phyloP scores from a whole-genome alignment of 2,888 invertebrate species.

The Nowickia ferox region DNA sequence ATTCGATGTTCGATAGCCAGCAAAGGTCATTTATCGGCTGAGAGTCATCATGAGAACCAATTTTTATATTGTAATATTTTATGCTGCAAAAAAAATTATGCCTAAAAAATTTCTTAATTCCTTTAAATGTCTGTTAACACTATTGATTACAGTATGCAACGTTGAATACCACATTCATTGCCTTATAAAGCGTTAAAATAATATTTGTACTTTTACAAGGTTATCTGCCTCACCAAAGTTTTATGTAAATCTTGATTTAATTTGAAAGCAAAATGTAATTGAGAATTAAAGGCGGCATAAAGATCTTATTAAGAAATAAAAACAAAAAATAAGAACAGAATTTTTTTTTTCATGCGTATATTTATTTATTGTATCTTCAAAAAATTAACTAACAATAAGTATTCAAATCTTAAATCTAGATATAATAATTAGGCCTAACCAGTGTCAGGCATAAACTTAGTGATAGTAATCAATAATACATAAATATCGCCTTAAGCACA shows the following conservation, averaged over 20 bases:
- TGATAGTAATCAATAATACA: too few species aligned
- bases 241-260: constrained; percentile 53
- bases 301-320: constrained; percentile 21
- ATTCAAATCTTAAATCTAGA: too few species aligned
- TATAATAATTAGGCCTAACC: too few species aligned
- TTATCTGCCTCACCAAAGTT: constrained; percentile 63
- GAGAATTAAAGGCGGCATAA: constrained; percentile 18
- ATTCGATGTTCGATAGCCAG: too few species aligned
- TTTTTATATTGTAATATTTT: neutral
- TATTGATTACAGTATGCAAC: neutral
- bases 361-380: too few species aligned
- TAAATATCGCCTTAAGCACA: too few species aligned
- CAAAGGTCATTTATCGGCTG: too few species aligned
- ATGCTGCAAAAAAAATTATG: neutral
- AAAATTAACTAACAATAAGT: too few species aligned
- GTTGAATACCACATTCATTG: constrained; percentile 33
- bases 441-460: too few species aligned
- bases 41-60: too few species aligned
- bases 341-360: too few species aligned
- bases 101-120: neutral
- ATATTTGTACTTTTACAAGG: constrained; percentile 62
- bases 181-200: constrained; percentile 44
- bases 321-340: neutral
- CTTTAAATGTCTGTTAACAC: constrained; percentile 7
- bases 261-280: constrained; percentile 33